Evolutionary conservation across 2,113 vertebrate genomes (phyloP).

Genomic region (Rhabdornis inornatus): DNA sequence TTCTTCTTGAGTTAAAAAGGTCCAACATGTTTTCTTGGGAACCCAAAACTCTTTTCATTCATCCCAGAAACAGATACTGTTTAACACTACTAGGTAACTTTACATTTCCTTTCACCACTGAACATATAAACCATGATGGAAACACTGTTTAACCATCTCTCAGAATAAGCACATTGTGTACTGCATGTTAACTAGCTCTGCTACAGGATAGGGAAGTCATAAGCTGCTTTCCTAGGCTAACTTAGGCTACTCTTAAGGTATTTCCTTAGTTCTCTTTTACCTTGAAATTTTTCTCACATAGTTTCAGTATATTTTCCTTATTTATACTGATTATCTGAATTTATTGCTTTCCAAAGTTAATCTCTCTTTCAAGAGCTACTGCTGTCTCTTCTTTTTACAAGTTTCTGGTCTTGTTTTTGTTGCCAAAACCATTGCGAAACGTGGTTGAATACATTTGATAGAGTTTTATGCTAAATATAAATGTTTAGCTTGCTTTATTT

Average conservation of each 20-base stretch:
- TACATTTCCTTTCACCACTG: background rate
- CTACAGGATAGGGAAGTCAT: background rate
- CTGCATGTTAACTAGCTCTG: background rate
- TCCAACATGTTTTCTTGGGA: background rate
- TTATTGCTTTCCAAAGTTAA: background rate
- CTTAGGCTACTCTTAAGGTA: background rate
- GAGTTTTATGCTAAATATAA: background rate
- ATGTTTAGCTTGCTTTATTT: background rate
- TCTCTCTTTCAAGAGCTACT: background rate
- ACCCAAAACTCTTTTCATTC: background rate
- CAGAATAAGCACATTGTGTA: background rate
- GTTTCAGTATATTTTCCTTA: background rate
- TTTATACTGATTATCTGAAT: background rate
- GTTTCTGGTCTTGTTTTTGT: background rate
- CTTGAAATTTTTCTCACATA: background rate
- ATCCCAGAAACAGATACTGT: background rate
- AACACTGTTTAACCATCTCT: background rate
- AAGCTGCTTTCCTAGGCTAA: background rate
- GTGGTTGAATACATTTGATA: background rate
- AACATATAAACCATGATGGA: background rate
- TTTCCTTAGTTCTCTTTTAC: background rate
- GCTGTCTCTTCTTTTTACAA: background rate
- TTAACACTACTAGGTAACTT: background rate
- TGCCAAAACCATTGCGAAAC: background rate
- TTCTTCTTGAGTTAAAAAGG: background rate